Evolutionary conservation across 2,888 invertebrate species (phyloP).

Genomic region (Lasioglossum oenotherae): DNA sequence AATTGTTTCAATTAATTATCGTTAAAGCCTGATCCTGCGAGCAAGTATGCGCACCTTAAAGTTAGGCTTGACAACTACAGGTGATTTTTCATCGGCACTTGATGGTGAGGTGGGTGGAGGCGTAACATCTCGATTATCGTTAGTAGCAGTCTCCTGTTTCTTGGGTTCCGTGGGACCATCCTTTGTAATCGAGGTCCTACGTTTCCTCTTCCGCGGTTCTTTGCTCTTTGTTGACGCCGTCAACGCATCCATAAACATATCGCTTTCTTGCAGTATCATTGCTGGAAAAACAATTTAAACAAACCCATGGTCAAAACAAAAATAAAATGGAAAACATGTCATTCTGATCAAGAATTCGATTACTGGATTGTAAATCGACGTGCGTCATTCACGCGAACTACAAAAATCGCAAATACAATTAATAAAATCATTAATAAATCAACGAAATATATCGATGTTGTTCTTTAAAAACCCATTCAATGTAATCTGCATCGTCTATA

Average conservation of each 20-base stretch:
- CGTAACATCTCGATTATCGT: slow-evolving; percentile 82
- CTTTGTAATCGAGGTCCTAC: slow-evolving; percentile 89
- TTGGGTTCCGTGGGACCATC: slow-evolving; percentile 87
- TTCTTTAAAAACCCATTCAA: not conserved
- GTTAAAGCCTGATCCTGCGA: not conserved
- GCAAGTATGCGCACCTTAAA: slow-evolving; percentile 82
- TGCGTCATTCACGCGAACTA: not conserved
- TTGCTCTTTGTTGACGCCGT: slow-evolving; percentile 90
- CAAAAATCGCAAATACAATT: not conserved
- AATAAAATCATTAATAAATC: not conserved
- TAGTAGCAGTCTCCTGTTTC: slow-evolving; percentile 85
- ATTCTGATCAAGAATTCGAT: not conserved
- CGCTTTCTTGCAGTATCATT: slow-evolving; percentile 93
- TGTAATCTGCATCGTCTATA: not conserved
- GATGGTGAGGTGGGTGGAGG: slow-evolving; percentile 83
- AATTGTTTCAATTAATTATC: not conserved
- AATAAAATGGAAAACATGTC: not conserved
- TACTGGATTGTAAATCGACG: not conserved
- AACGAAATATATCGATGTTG: not conserved
- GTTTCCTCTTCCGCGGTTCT: slow-evolving; percentile 92
- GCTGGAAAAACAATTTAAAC: slow-evolving; percentile 84
- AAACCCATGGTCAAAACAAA: not conserved
- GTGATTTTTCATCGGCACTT: slow-evolving; percentile 81
- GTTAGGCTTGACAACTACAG: slow-evolving; percentile 84
- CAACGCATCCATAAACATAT: slow-evolving; percentile 97